These are phyloP conservation scores for Falco concolor DNA, from an alignment of 2,797 vertebrate genomes.

Conservation along the genomic window DNA sequence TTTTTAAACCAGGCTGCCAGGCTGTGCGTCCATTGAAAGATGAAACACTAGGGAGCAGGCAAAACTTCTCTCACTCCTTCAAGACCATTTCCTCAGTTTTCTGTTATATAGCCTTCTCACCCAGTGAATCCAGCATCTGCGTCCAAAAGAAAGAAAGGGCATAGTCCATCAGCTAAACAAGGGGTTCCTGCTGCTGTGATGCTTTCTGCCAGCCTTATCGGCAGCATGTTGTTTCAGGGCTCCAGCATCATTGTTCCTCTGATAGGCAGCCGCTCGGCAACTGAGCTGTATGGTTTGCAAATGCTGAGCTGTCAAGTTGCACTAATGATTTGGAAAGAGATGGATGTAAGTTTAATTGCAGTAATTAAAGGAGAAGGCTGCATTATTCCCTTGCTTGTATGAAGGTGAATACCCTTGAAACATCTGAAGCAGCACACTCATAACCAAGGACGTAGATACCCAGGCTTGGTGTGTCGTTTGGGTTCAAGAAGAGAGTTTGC, in stretches of 20 bases:
- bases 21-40: neutral
- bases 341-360: constrained; percentile 39
- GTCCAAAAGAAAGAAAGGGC: neutral
- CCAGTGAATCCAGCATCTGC: neutral
- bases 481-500: neutral
- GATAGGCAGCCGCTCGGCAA: neutral
- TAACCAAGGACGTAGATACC: neutral
- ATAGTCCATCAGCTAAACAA: neutral
- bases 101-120: neutral
- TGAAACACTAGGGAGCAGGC: neutral
- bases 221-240: constrained; percentile 6
- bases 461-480: neutral
- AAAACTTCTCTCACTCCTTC: neutral
- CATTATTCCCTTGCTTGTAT: neutral
- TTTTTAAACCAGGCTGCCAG: neutral
- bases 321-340: constrained; percentile 37
- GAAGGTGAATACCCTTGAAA: constrained; percentile 10
- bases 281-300: neutral
- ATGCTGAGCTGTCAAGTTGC: constrained; percentile 19
- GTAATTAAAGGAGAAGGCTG: constrained; percentile 37
- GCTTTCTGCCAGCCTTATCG: neutral
- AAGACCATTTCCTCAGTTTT: neutral
- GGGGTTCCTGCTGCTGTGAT: neutral
- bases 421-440: neutral
- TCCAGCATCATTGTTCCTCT: neutral